phyloP scores from a whole-genome alignment of 2,113 vertebrate genomes.

The Malaclemys terrapin region DNA sequence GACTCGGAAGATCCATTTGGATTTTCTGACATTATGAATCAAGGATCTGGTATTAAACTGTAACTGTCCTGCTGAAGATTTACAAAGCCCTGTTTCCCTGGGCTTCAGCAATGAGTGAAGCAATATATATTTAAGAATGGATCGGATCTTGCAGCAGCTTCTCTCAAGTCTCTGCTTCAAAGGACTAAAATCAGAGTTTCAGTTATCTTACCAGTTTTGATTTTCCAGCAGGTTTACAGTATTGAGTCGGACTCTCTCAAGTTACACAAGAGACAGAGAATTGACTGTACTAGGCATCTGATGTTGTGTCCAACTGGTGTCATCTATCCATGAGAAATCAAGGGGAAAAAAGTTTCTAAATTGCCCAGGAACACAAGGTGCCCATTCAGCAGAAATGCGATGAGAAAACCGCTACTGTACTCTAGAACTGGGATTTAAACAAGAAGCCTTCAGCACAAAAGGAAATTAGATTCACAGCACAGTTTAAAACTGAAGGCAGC shows the following conservation, averaged over 20 bases:
- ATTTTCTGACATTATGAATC: slow-evolving; percentile 75
- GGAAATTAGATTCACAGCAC: slow-evolving; percentile 23
- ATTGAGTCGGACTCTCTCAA: slow-evolving; percentile 57
- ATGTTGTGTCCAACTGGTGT: slow-evolving; percentile 63
- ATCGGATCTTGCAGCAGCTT: background rate
- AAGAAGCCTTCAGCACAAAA: slow-evolving; percentile 27
- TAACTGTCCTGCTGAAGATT: background rate
- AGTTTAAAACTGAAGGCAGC: slow-evolving; percentile 47
- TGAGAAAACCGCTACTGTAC: slow-evolving; percentile 54
- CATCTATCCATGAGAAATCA: slow-evolving; percentile 83
- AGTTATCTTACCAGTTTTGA: slow-evolving; percentile 47
- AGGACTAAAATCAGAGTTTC: slow-evolving; percentile 19
- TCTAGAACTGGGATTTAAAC: slow-evolving; percentile 32
- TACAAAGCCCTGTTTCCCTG: slow-evolving; percentile 1
- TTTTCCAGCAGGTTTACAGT: background rate
- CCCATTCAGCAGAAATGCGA: slow-evolving; percentile 62
- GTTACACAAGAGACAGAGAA: slow-evolving; percentile 82
- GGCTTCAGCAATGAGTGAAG: background rate
- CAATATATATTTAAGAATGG: slow-evolving; percentile 43
- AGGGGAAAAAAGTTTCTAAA: slow-evolving; percentile 62
- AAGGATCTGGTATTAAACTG: slow-evolving; percentile 4
- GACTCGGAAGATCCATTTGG: slow-evolving; percentile 62
- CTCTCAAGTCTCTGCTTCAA: slow-evolving; percentile 2
- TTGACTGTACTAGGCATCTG: slow-evolving; percentile 73
- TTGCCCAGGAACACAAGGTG: slow-evolving; percentile 71